A percentile compares a stretch with the other conserved stretches of the same genome.
These are phyloP conservation scores for Atta colombica DNA, from an alignment of 1,140 invertebrate species.

Conservation along the genomic window DNA sequence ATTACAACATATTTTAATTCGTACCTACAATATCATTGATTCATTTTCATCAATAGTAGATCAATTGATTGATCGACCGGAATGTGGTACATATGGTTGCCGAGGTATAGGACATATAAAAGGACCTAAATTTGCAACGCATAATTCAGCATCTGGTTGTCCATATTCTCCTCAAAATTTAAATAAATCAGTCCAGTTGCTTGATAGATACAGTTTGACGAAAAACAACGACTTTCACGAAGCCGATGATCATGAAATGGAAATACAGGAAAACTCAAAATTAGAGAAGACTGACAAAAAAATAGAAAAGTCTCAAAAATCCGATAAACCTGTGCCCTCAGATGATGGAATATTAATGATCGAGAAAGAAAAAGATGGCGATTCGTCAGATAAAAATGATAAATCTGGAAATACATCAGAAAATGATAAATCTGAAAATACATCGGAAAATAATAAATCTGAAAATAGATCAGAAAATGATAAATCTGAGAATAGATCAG, in stretches of 20 bases:
- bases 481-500: constrained; percentile 64
- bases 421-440: constrained; percentile 77
- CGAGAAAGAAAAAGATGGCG: constrained; percentile 82
- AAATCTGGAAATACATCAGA: constrained; percentile 65
- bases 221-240: constrained; percentile 74
- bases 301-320: constrained; percentile 78
- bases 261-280: constrained; percentile 79
- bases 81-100: constrained; percentile 93
- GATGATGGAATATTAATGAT: constrained; percentile 79
- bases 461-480: constrained; percentile 75
- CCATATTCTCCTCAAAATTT: constrained; percentile 93
- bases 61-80: constrained; percentile 88
- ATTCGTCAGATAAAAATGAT: constrained; percentile 81
- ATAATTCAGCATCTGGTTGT: constrained; percentile 93
- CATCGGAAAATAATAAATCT: constrained; percentile 75
- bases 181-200: constrained; percentile 87
- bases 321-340: constrained; percentile 73
- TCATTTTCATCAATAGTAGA: constrained; percentile 85
- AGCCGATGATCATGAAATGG: constrained; percentile 82
- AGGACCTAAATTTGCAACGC: constrained; percentile 92
- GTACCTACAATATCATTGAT: background rate
- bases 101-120: constrained; percentile 92
- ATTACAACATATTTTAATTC: constrained; percentile 5
- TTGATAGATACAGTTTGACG: constrained; percentile 87
- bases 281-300: constrained; percentile 81